Evolutionary conservation across 2,113 vertebrate genomes (phyloP).

Genomic region (Anhinga rufa): DNA sequence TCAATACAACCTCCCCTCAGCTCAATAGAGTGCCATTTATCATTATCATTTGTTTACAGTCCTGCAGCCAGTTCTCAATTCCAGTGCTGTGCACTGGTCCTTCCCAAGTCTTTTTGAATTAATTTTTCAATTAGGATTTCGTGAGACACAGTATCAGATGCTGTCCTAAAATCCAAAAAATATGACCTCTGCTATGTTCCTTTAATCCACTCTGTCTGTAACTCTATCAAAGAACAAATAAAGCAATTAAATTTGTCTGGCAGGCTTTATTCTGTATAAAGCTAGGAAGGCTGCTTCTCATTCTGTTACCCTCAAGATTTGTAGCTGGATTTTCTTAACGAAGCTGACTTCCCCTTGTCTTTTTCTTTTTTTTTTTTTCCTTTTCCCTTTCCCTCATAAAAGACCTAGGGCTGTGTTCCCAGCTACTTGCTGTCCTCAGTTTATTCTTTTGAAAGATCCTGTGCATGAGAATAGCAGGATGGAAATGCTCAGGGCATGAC

Average conservation of each 20-base stretch:
- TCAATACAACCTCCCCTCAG: background rate
- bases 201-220: background rate
- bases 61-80: constrained; percentile 4
- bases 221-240: constrained; percentile 41
- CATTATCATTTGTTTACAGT: constrained; percentile 38
- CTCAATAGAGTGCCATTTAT: constrained; percentile 1
- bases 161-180: constrained; percentile 9
- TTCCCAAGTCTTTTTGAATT: constrained; percentile 54
- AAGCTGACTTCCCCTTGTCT: background rate
- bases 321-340: background rate
- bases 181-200: background rate
- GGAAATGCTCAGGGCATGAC: background rate
- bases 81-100: background rate
- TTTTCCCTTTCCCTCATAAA: background rate
- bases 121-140: constrained; percentile 50
- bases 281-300: background rate
- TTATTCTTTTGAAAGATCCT: background rate
- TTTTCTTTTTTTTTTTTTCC: background rate
- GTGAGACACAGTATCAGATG: background rate
- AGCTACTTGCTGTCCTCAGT: background rate
- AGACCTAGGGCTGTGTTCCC: background rate
- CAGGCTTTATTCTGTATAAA: background rate
- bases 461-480: background rate
- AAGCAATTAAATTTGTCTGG: constrained; percentile 46
- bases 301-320: background rate